Percentiles rank a stretch among this genome's conserved stretches.
These are phyloP conservation scores for Formicarius rufipectus DNA, from an alignment of 2,113 vertebrate genomes.

Conservation along the genomic window DNA sequence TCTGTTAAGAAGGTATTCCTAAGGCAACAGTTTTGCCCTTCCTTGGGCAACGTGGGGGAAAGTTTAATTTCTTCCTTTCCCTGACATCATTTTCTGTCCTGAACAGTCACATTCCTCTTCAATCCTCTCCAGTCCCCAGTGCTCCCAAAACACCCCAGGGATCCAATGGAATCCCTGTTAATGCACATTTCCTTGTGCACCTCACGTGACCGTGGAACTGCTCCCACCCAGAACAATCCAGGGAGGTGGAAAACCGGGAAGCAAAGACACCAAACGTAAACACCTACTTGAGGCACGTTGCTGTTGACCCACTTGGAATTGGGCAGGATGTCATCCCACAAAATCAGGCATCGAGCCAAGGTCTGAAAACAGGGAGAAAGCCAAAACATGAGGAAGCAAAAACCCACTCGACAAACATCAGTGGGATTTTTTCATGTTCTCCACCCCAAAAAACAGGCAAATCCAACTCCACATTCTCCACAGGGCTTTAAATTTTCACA, in stretches of 20 bases:
- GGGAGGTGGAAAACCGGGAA: background rate
- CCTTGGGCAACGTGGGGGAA: background rate
- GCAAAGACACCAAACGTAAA: background rate
- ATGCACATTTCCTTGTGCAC: background rate
- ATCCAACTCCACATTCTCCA: background rate
- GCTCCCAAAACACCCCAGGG: background rate
- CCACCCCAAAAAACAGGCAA: background rate
- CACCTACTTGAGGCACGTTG: constrained; percentile 92
- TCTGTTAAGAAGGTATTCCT: background rate
- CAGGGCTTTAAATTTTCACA: background rate
- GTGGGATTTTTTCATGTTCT: background rate
- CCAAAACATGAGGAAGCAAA: background rate
- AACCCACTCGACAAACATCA: background rate
- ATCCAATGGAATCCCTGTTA: background rate
- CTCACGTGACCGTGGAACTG: fast-evolving
- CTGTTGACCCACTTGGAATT: constrained; percentile 94
- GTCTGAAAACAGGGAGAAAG: constrained; percentile 76
- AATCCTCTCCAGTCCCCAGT: background rate
- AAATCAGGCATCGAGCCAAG: constrained; percentile 92
- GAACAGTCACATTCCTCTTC: background rate
- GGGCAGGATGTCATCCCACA: constrained; percentile 98
- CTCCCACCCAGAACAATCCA: background rate
- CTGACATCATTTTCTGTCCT: background rate
- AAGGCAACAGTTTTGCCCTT: background rate
- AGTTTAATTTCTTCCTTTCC: background rate